Base-by-base conservation (phyloP, 2,888 invertebrate genomes). In the Phyllotreta cruciferae region DNA sequence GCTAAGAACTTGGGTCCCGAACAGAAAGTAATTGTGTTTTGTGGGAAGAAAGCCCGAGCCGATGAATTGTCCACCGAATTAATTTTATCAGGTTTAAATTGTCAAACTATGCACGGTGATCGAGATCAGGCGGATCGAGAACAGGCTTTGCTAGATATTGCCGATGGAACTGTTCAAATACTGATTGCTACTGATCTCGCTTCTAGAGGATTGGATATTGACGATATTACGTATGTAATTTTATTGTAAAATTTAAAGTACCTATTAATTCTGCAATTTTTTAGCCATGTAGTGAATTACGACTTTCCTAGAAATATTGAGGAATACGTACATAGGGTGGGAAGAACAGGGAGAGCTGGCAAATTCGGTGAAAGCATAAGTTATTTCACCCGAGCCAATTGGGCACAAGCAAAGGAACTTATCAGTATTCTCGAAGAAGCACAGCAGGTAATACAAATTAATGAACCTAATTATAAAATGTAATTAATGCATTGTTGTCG, bases 251-350 rank as follows among this genome's bases (percentile, higher is more conserved):
- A 60, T 60, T 3, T 37, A 10, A 14, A n/a, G 47, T 54, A n/a
- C n/a, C n/a, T n/a, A 45, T 55, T 49, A 49, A 14, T n/a, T 24
- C 35, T 41, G 41, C 10, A 3, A 41, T 3, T 41, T 79, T 82
- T 44, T 76, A 88, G 88, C 7, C 86, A 95, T 80, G 95, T 98
- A 1, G 83, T 96, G 34, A 98, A 98, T 80, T 93, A 89, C 73
- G 97, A 98, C 80, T 96, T 97, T 75, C 97, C 97, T 0, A 86
- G 90, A 10, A 94, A 96, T 74, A 94, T 97, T 73, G 97, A 97
- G 79, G 97, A 98, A 75, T 98, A 97, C 81, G 95, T 95, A 0
- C 97, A 98, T 78, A 86, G 97, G 65, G 94, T 98, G n/a, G 97
- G 97, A 0, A 86, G 98, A 64, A 98, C 97, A 0, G 98, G 97